These are phyloP conservation scores for Drosophila pruinosa DNA, from an alignment of 1,140 invertebrate species.

Conservation along the genomic window DNA sequence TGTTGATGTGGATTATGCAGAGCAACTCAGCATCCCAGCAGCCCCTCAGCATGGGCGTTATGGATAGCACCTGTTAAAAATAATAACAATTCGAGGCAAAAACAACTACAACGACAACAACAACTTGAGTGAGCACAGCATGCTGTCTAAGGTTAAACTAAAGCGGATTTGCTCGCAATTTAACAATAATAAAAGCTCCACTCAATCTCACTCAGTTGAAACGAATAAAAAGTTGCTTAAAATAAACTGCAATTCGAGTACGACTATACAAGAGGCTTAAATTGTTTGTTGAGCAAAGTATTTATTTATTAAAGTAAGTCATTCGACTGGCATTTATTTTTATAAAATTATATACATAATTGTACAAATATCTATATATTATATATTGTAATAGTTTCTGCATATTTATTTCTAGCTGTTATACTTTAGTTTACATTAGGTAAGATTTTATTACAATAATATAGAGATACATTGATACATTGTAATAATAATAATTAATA, in stretches of 20 bases:
- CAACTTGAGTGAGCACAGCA: too few species aligned
- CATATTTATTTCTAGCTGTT: too few species aligned
- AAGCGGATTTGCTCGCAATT: not conserved
- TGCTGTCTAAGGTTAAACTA: not conserved
- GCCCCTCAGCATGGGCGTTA: not conserved
- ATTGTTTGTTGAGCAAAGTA: not conserved
- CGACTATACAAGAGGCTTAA: not conserved
- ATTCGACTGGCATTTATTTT: too few species aligned
- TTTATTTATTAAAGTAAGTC: too few species aligned
- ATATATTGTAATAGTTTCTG: too few species aligned
- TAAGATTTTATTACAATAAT: not conserved
- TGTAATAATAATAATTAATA: not conserved
- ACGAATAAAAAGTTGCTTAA: too few species aligned
- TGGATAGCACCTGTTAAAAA: slow-evolving; percentile 16
- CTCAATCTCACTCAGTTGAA: not conserved
- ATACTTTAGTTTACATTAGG: too few species aligned
- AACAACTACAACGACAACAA: not conserved
- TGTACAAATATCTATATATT: too few species aligned
- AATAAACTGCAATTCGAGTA: not conserved
- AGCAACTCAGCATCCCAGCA: slow-evolving; percentile 29
- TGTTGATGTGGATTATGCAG: slow-evolving; percentile 72
- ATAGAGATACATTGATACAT: not conserved
- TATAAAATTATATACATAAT: too few species aligned
- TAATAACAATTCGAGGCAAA: slow-evolving; percentile 6
- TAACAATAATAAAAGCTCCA: not conserved